A percentile compares a stretch with the other conserved stretches of the same genome.
Evolutionary conservation across 2,113 vertebrate species (phyloP).

Genomic region (Turnix velox): DNA sequence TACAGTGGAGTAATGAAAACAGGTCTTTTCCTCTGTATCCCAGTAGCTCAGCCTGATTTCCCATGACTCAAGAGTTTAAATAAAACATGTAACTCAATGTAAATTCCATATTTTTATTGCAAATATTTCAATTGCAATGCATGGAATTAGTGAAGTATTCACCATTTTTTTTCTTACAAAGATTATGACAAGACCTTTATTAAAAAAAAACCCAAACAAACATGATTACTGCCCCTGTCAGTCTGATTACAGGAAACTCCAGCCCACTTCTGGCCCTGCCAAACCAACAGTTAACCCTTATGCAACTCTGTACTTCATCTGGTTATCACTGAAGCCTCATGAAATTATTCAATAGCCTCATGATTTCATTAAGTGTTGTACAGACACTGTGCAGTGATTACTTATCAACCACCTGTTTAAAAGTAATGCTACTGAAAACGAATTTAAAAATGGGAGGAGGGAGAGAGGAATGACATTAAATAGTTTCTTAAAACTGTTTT

Average conservation of each 20-base stretch:
- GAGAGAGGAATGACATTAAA: neutral
- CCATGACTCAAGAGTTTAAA: neutral
- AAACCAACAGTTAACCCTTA: constrained; percentile 5
- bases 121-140: neutral
- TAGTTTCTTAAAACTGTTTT: neutral
- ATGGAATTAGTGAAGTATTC: neutral
- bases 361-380: neutral
- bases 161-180: neutral
- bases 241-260: constrained; percentile 11
- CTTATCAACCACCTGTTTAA: neutral
- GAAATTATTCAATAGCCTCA: neutral
- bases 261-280: neutral
- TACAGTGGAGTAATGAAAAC: neutral
- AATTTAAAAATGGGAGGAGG: neutral
- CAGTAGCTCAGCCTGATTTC: neutral
- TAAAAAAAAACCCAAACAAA: neutral
- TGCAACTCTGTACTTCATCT: neutral
- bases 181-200: neutral
- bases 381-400: neutral
- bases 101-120: neutral
- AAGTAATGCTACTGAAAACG: neutral
- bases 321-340: neutral
- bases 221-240: neutral
- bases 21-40: neutral
- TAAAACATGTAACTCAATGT: neutral